Base-by-base conservation (phyloP, 2,888 invertebrate species). In the Fragum sueziense region DNA sequence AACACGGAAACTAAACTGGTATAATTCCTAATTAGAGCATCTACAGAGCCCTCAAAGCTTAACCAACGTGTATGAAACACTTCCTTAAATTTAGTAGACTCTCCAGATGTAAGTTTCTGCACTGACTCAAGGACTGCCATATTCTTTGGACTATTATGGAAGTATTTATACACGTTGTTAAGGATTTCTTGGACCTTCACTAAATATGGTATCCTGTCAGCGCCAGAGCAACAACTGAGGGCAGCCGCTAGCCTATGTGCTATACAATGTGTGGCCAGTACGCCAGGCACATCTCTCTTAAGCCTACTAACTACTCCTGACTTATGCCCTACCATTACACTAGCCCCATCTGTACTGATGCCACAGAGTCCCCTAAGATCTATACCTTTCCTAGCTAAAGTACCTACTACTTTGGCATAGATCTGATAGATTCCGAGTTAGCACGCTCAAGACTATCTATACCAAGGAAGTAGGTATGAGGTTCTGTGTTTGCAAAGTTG, bases 231-330 rank as follows among this genome's bases (percentile, higher is more conserved):
- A n/a, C n/a, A n/a, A 25, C 31, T 62, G 31, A n/a, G 25, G n/a
- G 83, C 80, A 1, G 80, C 75, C 0, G 80, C 83, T 7, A 83
- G 62, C 29, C 80, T 57, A 41, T 83, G 80, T 14, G 83, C 83
- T 14, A 79, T 76, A 71, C 79, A 82, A 69, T 82, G 76, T 52
- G 74, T 79, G 25, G n/a, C 31, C 4, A 82, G 3, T 6, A 82
- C 61, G 33, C 77, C 65, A 17, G 79, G 82, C 2, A 73, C 67
- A 11, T 52, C 14, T 0, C 17, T 9, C 20, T 61, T 37, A 14
- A 82, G 68, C n/a, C 68, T 47, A 2, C 62, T 62, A 27, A 34
- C 34, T 6, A 82, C 80, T 17, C 83, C 74, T 29, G n/a, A 52
- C 33, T 70, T 76, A n/a, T 22, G 37, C 0, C 82, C 82, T 57